Conservation (phyloP, 2,888 invertebrate genomes). For the Stenoptilia bipunctidactyla region DNA sequence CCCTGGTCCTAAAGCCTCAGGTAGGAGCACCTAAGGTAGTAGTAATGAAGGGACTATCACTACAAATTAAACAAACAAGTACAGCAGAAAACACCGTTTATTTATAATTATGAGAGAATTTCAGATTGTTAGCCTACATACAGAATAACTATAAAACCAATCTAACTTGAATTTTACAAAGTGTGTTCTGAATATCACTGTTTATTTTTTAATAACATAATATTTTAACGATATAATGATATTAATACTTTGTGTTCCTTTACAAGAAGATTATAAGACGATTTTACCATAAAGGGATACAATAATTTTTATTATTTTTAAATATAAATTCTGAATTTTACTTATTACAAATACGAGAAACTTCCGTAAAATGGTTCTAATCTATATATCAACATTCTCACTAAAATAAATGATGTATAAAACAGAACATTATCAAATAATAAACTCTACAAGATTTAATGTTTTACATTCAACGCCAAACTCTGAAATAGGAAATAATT, state of each 20-base stretch:
- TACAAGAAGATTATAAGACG: conserved; percentile 58
- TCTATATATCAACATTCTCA: conserved; percentile 56
- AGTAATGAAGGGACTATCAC: neutral
- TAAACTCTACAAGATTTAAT: conserved; percentile 52
- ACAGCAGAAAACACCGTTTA: conserved; percentile 74
- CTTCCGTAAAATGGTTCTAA: conserved; percentile 44
- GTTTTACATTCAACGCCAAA: conserved; percentile 63
- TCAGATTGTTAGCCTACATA: conserved; percentile 72
- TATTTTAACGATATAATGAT: conserved; percentile 32
- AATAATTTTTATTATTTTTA: conserved; percentile 26
- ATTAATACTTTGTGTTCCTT: conserved; percentile 45
- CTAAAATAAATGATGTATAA: conserved; percentile 56
- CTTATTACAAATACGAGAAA: conserved; percentile 47
- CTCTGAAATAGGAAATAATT: conserved; percentile 56
- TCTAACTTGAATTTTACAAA: conserved; percentile 64
- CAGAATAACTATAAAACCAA: conserved; percentile 70
- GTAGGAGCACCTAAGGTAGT: no score
- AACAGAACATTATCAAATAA: conserved; percentile 54
- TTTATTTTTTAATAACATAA: conserved; percentile 34
- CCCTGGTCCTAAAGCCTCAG: no score
- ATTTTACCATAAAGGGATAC: conserved; percentile 44
- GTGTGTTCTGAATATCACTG: conserved; percentile 48
- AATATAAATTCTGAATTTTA: conserved; percentile 48
- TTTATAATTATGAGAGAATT: conserved; percentile 73
- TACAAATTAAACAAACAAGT: conserved; percentile 11